Base-by-base conservation (phyloP, 2,888 invertebrate genomes). In the Leucozona laternaria region DNA sequence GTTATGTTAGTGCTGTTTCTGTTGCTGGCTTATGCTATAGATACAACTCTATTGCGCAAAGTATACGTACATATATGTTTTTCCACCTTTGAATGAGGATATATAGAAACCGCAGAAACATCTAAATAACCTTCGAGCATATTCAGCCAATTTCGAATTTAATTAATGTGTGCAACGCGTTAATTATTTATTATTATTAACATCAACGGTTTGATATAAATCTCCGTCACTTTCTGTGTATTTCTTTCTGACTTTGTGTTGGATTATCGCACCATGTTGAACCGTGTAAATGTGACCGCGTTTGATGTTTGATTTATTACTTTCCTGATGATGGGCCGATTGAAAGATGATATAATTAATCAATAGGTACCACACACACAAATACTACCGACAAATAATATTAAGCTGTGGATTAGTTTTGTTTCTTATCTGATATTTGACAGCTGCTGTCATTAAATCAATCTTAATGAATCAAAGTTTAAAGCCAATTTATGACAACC, bases 301-400 rank as follows among this genome's bases (percentile, higher is more conserved):
- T 86, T 82, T 86, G 78, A 86, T 71, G 64, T 78, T 53, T 86
- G 86, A 86, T 86, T 86, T 86, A 86, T 86, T 82, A 31, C 82
- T 45, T 62, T 22, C 50, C 78, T 60, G n/a, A n/a, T n/a, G n/a
- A 8, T 28, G 43, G 57, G 53, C 48, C 62, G 66, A 48, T 45
- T 48, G 64, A 48, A 64, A 15, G 31, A 31, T n/a, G 64, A 64
- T 31, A 17, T 43, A 31, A n/a, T 17, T 77, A 45, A 64, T 77
- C 77, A 78, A 81, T 81, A 57, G 72, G 80, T 85, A 53, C 84
- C 72, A 17, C 85, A 66, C 80, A 80, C 17, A 22, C 37, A 17
- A 15, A 37, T n/a, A 45, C 22, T n/a, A 50, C 45, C 17, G 50
- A 60, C 6, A 31, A 45, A 60, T n/a, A n/a, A 31, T 70, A 48